These are phyloP conservation scores for Caranx ignobilis DNA, from an alignment of 2,113 vertebrate species.

Conservation along the genomic window DNA sequence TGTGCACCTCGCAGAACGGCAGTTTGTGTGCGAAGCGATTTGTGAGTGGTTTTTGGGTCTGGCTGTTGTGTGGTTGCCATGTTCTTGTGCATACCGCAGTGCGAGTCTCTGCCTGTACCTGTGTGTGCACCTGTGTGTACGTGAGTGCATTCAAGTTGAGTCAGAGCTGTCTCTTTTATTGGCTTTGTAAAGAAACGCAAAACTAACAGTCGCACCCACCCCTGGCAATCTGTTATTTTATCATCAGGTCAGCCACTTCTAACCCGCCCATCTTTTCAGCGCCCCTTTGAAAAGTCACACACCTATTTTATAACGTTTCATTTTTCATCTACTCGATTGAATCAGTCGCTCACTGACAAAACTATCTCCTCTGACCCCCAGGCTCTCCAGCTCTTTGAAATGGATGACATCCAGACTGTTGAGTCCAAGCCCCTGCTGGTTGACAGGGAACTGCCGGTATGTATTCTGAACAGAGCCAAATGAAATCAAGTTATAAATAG, in stretches of 20 bases:
- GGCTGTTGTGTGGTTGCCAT: background rate
- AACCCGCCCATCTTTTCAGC: background rate
- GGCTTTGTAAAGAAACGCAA: background rate
- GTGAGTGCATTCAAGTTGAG: background rate
- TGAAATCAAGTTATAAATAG: background rate
- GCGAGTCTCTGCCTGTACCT: conserved; percentile 37
- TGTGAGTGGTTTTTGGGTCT: conserved; percentile 15
- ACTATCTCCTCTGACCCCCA: conserved; percentile 26
- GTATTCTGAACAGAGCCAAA: conserved; percentile 32
- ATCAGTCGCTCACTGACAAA: background rate
- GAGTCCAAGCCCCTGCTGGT: conserved; percentile 84
- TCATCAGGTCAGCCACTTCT: background rate
- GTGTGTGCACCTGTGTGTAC: background rate
- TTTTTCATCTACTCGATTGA: background rate
- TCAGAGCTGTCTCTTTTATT: background rate
- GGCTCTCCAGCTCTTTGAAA: conserved; percentile 66
- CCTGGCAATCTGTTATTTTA: conserved; percentile 10
- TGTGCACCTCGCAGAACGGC: background rate
- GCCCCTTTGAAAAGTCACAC: no score
- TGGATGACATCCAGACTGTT: conserved; percentile 84
- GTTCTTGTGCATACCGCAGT: conserved; percentile 10
- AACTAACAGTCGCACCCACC: conserved; percentile 27
- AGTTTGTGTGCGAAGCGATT: background rate
- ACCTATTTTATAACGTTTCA: no score
- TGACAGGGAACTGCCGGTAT: conserved; percentile 83